Percentiles rank a stretch among this genome's conserved stretches.
Conservation (phyloP, 2,113 vertebrate species). For the Arenaria interpres region DNA sequence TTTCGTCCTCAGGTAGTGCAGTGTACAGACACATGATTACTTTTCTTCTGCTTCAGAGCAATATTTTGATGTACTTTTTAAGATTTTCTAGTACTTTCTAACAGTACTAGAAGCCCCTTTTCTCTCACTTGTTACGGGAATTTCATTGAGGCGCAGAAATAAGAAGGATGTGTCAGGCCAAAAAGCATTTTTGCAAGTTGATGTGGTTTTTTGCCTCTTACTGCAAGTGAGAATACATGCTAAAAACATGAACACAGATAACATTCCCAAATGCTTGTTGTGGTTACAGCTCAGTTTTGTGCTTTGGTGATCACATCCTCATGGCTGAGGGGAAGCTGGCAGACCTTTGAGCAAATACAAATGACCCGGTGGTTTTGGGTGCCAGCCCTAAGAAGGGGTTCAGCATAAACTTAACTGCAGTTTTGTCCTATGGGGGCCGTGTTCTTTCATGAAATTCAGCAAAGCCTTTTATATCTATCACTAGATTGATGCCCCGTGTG, state of each 20-base stretch:
- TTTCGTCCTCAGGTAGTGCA: neutral
- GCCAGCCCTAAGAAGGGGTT: neutral
- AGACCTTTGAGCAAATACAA: neutral
- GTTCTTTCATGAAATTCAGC: neutral
- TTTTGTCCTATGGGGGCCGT: neutral
- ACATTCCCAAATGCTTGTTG: neutral
- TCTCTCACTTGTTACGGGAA: neutral
- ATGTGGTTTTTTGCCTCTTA: neutral
- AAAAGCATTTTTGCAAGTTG: neutral
- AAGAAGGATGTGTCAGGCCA: neutral
- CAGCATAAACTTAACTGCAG: neutral
- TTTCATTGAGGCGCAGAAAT: neutral
- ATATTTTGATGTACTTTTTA: neutral
- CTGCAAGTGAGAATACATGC: neutral
- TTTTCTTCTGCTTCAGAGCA: neutral
- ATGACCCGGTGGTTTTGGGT: neutral
- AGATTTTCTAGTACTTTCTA: neutral
- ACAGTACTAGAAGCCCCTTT: neutral
- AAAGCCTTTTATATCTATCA: neutral
- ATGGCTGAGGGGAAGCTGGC: neutral
- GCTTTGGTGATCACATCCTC: neutral
- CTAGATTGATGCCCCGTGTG: neutral
- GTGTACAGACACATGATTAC: neutral
- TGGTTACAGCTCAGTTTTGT: neutral
- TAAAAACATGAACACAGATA: neutral